A percentile compares a stretch with the other conserved stretches of the same genome.
phyloP scores from a whole-genome alignment of 2,888 invertebrate species.

The Cyaniris semiargus region DNA sequence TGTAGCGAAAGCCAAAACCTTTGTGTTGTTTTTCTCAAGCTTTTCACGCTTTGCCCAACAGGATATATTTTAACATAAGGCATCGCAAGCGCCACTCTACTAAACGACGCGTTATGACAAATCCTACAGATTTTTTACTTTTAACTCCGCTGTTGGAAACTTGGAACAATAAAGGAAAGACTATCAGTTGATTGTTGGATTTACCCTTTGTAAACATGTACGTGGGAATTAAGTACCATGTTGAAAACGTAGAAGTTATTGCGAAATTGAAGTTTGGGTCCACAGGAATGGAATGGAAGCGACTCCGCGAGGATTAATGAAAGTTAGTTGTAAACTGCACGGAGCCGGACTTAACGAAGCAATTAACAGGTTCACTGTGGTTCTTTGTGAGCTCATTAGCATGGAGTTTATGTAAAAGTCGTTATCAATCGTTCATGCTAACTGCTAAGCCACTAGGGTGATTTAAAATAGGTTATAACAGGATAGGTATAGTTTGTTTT shows the following conservation, averaged over 20 bases:
- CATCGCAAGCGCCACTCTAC: no score
- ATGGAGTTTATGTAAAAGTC: neutral
- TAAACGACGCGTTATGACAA: no score
- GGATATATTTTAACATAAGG: no score
- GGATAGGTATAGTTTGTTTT: no score
- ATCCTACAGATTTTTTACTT: no score
- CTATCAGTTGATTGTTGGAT: neutral
- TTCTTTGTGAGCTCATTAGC: neutral
- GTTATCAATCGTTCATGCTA: neutral
- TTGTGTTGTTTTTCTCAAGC: no score
- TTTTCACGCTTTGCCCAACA: no score
- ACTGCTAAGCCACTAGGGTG: neutral
- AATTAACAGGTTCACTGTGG: neutral
- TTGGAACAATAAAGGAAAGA: no score
- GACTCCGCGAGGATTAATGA: neutral
- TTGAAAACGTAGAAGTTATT: neutral
- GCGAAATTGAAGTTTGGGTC: neutral
- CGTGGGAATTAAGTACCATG: neutral
- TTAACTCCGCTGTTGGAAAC: no score
- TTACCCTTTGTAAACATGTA: neutral
- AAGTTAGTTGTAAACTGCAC: conserved; percentile 3
- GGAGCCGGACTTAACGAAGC: neutral
- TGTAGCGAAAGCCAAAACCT: no score
- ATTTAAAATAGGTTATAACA: neutral
- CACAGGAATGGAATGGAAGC: neutral